A percentile compares a stretch with the other conserved stretches of the same genome.
Evolutionary conservation across 2,113 vertebrate genomes (phyloP).

Genomic region (Oryzias woworae): DNA sequence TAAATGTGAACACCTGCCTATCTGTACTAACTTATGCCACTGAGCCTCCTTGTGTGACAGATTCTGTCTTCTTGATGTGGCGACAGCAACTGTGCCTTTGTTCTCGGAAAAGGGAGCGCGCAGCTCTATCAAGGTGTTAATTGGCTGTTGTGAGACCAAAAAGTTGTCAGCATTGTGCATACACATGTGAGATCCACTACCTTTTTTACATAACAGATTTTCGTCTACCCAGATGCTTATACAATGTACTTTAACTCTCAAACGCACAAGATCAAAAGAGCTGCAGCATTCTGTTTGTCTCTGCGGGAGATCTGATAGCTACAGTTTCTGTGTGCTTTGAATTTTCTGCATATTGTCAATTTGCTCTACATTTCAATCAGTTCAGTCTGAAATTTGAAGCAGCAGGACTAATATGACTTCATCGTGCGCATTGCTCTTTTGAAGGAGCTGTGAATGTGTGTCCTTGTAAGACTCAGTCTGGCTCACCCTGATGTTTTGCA

Average conservation of each 20-base stretch:
- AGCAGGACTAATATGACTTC: background rate
- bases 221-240: slow-evolving; percentile 35
- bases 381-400: background rate
- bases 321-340: slow-evolving; percentile 4
- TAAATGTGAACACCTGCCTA: slow-evolving; percentile 60
- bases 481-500: slow-evolving; percentile 32
- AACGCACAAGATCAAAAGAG: slow-evolving; percentile 14
- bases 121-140: slow-evolving; percentile 58
- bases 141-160: slow-evolving; percentile 56
- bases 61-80: slow-evolving; percentile 43
- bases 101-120: slow-evolving; percentile 41
- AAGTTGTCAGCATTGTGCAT: slow-evolving; percentile 41
- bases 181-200: slow-evolving; percentile 37
- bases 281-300: background rate
- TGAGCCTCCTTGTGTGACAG: slow-evolving; percentile 41
- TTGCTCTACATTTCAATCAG: background rate
- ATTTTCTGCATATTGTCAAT: background rate
- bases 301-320: slow-evolving; percentile 11
- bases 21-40: slow-evolving; percentile 49
- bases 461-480: slow-evolving; percentile 3
- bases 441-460: slow-evolving; percentile 2
- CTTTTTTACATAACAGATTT: slow-evolving; percentile 35
- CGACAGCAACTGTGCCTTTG: slow-evolving; percentile 46
- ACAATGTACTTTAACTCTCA: slow-evolving; percentile 24
- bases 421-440: background rate